phyloP scores from a whole-genome alignment of 1,140 invertebrate species.

The Mamestra configurata region DNA sequence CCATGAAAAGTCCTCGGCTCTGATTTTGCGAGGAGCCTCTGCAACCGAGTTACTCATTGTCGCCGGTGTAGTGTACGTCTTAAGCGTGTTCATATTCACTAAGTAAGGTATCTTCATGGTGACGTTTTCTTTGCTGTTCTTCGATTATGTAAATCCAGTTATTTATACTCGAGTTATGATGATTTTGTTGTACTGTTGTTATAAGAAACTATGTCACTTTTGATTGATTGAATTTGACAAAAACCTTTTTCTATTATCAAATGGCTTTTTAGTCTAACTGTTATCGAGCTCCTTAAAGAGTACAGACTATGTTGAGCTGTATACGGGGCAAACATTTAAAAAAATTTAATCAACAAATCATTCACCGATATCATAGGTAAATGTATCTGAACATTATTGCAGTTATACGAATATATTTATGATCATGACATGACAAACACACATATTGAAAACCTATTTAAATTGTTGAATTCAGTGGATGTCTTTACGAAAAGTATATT shows the following conservation, averaged over 20 bases:
- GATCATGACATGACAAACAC: too few relatives aligned
- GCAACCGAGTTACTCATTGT: conserved; percentile 68
- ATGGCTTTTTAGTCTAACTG: neutral
- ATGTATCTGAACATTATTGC: too few relatives aligned
- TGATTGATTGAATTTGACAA: conserved; percentile 21
- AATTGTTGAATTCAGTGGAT: too few relatives aligned
- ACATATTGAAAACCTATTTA: too few relatives aligned
- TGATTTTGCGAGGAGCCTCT: conserved; percentile 71
- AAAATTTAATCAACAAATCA: too few relatives aligned
- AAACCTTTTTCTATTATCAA: neutral
- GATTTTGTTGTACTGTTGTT: too few relatives aligned
- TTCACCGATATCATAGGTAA: too few relatives aligned
- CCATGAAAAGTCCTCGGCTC: conserved; percentile 84
- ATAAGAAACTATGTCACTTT: neutral
- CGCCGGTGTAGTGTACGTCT: conserved; percentile 70
- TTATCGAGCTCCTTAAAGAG: neutral
- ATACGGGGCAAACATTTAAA: too few relatives aligned
- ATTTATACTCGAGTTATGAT: neutral
- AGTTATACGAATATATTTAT: too few relatives aligned
- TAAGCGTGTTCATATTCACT: conserved; percentile 69
- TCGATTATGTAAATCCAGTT: neutral
- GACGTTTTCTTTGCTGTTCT: neutral
- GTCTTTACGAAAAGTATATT: too few relatives aligned
- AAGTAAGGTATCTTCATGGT: conserved; percentile 82
- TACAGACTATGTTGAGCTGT: too few relatives aligned